Percentiles rank a stretch among this genome's conserved stretches.
Evolutionary conservation across 92 coral and sea anemone genomes (phyloP).

Genomic region (Phymanthus crucifer): DNA sequence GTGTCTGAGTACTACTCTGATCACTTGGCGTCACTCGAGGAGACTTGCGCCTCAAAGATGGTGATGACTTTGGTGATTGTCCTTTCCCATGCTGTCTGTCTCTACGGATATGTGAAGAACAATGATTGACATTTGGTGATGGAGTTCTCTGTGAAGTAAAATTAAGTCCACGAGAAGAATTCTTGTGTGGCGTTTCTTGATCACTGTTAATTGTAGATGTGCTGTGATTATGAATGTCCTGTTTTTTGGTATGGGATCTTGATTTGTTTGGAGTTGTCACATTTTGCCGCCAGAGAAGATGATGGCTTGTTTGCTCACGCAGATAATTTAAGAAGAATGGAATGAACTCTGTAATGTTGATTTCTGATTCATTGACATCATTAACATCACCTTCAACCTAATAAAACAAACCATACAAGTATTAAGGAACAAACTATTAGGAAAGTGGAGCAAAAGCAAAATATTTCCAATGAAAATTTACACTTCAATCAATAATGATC

Average conservation of each 20-base stretch:
- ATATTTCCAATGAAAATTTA: too few relatives aligned
- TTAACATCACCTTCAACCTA: not conserved
- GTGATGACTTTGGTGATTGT: constrained; percentile 69
- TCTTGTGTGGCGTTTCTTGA: constrained; percentile 33
- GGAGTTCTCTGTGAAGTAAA: constrained; percentile 65
- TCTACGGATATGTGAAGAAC: constrained; percentile 34
- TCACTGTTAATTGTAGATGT: constrained; percentile 15
- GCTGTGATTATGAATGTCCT: constrained; percentile 31
- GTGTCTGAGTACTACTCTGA: constrained; percentile 42
- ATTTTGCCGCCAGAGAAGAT: constrained; percentile 71
- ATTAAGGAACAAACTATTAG: too few relatives aligned
- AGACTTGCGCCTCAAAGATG: constrained; percentile 56
- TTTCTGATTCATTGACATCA: not conserved
- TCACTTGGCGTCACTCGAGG: constrained; percentile 53
- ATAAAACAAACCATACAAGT: not conserved
- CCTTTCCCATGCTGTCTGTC: constrained; percentile 45
- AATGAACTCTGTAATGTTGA: constrained; percentile 61
- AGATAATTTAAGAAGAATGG: constrained; percentile 91
- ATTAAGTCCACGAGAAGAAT: constrained; percentile 59
- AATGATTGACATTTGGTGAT: constrained; percentile 46
- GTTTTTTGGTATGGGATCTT: constrained; percentile 26
- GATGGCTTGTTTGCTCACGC: constrained; percentile 82
- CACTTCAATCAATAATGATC: too few relatives aligned
- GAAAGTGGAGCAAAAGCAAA: too few relatives aligned
- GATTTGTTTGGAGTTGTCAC: constrained; percentile 72